Base-by-base conservation (phyloP, 1,140 invertebrate species). In the Octopus bimaculoides region DNA sequence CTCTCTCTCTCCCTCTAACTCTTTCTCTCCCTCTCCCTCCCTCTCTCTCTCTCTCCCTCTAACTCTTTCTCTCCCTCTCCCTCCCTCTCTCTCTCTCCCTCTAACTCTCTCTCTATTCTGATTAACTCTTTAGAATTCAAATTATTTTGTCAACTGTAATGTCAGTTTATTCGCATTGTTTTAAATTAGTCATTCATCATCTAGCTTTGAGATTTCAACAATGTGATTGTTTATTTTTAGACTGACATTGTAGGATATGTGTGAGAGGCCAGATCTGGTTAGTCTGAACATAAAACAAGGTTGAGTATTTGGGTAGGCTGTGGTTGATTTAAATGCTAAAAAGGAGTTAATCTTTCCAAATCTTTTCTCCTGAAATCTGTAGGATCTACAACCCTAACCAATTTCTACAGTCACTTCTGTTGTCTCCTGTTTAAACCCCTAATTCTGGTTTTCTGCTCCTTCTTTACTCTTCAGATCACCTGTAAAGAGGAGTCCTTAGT, bases 401-500 rank as follows among this genome's bases (percentile, higher is more conserved):
- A 0, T 41, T 41, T 41, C 0, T 41, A 41, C 26, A 41, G 26
- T 41, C 2, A 2, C 26, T 41, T 41, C 26, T 41, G 26, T 41
- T 41, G 26, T 41, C 26, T 41, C 26, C 26, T 41, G 26, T 41
- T 41, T 41, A 2, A 41, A 41, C 26, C 26, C 26, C 5, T 66
- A 55, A 41, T 52, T 77, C 5, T 17, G n/a, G 9, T 52, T n/a
- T 61, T 9, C n/a, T 61, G 7, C 20, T n/a, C 55, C 17, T 54
- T n/a, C 20, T 52, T 56, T 53, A n/a, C 79, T 26, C 80, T 83
- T n/a, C 81, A 89, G 88, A 82, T 90, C 1, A 85, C 82, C 20
- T 90, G 89, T 84, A 89, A 90, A 81, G 86, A 89, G 52, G 89
- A 90, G 79, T 87, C 79, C 56, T 77, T 90, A 53, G 77, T 90